Evolutionary conservation across 1,140 invertebrate genomes (phyloP).

Genomic region (Sycophila sp.): DNA sequence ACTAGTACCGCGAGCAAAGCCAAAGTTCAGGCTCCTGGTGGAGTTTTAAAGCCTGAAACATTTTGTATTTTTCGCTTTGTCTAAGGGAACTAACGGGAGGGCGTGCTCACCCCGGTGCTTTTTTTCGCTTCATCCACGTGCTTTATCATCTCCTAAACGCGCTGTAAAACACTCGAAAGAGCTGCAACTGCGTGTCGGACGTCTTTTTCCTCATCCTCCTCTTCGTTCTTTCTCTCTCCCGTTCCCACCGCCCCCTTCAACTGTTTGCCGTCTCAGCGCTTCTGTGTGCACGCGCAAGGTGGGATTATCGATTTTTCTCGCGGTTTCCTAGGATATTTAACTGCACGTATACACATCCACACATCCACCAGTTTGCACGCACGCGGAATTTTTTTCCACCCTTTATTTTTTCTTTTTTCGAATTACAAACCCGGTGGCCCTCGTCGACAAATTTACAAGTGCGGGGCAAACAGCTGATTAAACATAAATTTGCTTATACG

Average conservation of each 20-base stretch:
- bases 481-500: too few species aligned
- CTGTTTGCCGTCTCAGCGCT: too few species aligned
- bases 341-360: too few species aligned
- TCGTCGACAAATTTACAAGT: too few species aligned
- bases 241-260: neutral
- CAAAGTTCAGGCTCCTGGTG: neutral
- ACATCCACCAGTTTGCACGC: too few species aligned
- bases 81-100: neutral
- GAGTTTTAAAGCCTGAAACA: neutral
- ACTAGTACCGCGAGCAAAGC: too few species aligned
- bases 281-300: neutral
- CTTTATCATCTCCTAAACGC: constrained; percentile 26
- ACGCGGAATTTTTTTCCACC: too few species aligned
- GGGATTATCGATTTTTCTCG: neutral
- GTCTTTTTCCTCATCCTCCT: neutral
- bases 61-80: neutral
- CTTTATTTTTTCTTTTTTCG: too few species aligned
- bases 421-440: too few species aligned
- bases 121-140: constrained; percentile 1
- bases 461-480: too few species aligned
- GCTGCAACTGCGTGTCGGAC: too few species aligned
- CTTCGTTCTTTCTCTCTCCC: neutral
- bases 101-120: neutral
- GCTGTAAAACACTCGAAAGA: constrained; percentile 14
- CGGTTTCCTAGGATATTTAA: too few species aligned